Evolutionary conservation across 1,140 invertebrate genomes (phyloP).

Genomic region (Popillia japonica): DNA sequence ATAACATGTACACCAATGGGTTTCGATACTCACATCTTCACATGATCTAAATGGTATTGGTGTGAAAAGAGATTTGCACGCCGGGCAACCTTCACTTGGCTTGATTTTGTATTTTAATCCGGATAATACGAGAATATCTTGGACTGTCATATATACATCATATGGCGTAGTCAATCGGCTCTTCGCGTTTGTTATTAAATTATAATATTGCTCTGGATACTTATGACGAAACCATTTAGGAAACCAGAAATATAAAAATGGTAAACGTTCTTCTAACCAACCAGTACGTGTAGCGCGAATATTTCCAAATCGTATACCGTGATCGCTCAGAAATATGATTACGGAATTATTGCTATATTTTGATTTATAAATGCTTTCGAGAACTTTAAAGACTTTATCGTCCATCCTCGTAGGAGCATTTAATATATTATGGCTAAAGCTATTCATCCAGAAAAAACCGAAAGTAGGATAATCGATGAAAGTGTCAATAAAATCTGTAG

Average conservation of each 20-base stretch:
- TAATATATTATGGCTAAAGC: slow-evolving; percentile 72
- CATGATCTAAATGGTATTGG: slow-evolving; percentile 75
- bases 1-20: slow-evolving; percentile 81
- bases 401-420: slow-evolving; percentile 69
- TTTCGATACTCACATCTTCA: slow-evolving; percentile 69
- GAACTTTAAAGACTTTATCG: slow-evolving; percentile 61
- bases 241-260: slow-evolving; percentile 75
- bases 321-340: slow-evolving; percentile 80
- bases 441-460: slow-evolving; percentile 77
- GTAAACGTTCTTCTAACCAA: slow-evolving; percentile 82
- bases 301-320: slow-evolving; percentile 79
- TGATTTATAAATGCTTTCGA: slow-evolving; percentile 60
- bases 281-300: slow-evolving; percentile 74
- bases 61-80: slow-evolving; percentile 72
- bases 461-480: slow-evolving; percentile 69
- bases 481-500: slow-evolving; percentile 68
- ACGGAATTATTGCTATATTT: slow-evolving; percentile 65
- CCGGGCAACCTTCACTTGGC: slow-evolving; percentile 64
- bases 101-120: slow-evolving; percentile 58
- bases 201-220: slow-evolving; percentile 65
- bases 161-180: slow-evolving; percentile 72
- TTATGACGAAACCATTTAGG: slow-evolving; percentile 70
- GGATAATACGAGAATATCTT: slow-evolving; percentile 57
- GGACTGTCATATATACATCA: slow-evolving; percentile 72
- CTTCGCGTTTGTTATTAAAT: slow-evolving; percentile 70